These are phyloP conservation scores for Petrocephalus microphthalmus DNA, from an alignment of 2,113 vertebrate species.

Conservation along the genomic window DNA sequence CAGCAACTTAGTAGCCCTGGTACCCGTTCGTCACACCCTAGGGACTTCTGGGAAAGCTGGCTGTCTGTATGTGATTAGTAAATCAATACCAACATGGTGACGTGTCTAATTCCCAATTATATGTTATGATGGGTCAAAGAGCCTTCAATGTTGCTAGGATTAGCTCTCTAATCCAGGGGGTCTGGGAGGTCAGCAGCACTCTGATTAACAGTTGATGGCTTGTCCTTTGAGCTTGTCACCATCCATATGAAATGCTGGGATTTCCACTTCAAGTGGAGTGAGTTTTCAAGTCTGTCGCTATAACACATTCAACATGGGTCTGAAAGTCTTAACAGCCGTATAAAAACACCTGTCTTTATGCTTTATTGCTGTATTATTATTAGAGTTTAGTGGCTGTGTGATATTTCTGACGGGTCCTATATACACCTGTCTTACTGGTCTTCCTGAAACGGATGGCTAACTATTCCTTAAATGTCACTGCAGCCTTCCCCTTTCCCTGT, in stretches of 20 bases:
- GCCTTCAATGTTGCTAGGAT: background rate
- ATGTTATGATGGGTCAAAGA: background rate
- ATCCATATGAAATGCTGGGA: background rate
- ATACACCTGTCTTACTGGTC: too few species aligned
- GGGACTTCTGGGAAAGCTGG: background rate
- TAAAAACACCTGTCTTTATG: background rate
- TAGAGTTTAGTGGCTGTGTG: too few species aligned
- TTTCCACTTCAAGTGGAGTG: background rate
- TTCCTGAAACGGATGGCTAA: background rate
- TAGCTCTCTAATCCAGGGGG: background rate
- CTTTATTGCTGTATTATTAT: background rate
- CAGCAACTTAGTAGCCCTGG: background rate
- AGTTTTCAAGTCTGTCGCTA: background rate
- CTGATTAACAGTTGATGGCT: background rate
- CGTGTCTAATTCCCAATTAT: background rate
- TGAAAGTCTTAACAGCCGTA: background rate
- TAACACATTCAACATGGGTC: background rate
- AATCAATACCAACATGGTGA: background rate
- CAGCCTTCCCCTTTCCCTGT: background rate
- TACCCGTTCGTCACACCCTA: background rate
- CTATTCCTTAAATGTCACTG: background rate
- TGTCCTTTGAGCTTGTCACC: background rate
- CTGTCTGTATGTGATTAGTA: background rate
- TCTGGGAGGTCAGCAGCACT: background rate
- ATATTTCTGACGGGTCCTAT: too few species aligned